Evolutionary conservation across 1,140 invertebrate genomes (phyloP), one percentile per base, ranked within the genome.

Genomic region (Trichomalopsis sarcophagae): DNA sequence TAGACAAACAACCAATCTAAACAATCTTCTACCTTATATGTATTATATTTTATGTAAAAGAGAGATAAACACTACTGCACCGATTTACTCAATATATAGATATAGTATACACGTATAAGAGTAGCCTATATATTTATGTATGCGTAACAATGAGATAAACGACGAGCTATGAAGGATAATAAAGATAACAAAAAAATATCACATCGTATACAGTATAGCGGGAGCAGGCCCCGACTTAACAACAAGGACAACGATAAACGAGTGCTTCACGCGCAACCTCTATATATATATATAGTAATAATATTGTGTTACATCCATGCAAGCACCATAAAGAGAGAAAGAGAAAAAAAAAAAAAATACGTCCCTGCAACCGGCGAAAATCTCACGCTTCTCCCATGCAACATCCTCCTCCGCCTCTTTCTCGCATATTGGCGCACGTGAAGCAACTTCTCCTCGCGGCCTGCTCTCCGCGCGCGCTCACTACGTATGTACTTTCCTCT

Each of bases 1-100:
- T 78, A 80, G 55, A 36, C 79, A 85, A 81, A 85, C 84, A 82
- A 85, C 79, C 80, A 85, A 36, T 36, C 84, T 85, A 85, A 85
- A 85, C 80, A 85, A 82, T 82, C 62, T 85, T 85, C 84, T 85
- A 85, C 84, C 74, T 30, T 82, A 71, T 77, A 27, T 27, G 27
- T 27, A 36, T 36, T 36, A 36, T 36, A 36, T 36, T 36, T 27
- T 36, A 36, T 36, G 33, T 85, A 81, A 85, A 66, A 9, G 44
- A 83, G 5, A n/a, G 69, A 27, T 33, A 40, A 75, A 75, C 66
- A 82, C 84, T 85, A 85, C 84, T 77, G 62, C 80, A 81, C 80
- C 85, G 81, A 50, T 82, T 4, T 36, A 82, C 74, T 83, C 17
- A 62, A 62, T 62, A 62, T 62, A 62, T 55, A 17, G 13, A 55